Evolutionary conservation across 2,113 vertebrate genomes (phyloP).

Genomic region (Garra rufa): DNA sequence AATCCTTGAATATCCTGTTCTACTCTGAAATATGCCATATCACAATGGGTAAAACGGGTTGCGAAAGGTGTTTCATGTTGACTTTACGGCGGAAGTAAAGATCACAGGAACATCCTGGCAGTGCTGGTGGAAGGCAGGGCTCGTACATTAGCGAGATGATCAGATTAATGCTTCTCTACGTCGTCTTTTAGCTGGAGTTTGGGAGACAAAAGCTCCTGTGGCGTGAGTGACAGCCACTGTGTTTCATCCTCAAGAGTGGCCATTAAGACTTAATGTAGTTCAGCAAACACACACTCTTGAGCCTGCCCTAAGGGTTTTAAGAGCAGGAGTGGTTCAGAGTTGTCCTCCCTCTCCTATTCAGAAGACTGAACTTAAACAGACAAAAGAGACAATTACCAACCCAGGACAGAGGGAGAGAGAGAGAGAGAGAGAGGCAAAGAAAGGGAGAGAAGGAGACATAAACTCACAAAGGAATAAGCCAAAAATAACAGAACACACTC

Average conservation of each 20-base stretch:
- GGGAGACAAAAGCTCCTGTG: conserved; percentile 39
- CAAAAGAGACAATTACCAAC: conserved; percentile 55
- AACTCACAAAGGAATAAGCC: conserved; percentile 1
- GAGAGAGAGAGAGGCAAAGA: conserved; percentile 42
- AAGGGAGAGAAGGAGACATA: conserved; percentile 49
- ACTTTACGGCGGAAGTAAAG: neutral
- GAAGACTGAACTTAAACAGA: conserved; percentile 48
- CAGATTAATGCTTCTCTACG: conserved; percentile 33
- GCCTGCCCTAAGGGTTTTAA: conserved; percentile 47
- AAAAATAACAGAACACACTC: conserved; percentile 21
- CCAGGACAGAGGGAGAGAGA: conserved; percentile 51
- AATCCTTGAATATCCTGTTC: neutral
- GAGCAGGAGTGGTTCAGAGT: conserved; percentile 37
- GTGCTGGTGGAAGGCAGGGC: neutral
- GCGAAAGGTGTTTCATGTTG: neutral
- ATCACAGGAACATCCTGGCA: conserved; percentile 13
- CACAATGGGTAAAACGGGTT: neutral
- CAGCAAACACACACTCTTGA: conserved; percentile 47
- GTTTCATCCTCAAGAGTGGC: conserved; percentile 50
- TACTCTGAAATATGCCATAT: neutral
- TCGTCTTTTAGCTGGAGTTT: conserved; percentile 38
- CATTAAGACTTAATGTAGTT: conserved; percentile 52
- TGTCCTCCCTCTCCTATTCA: conserved; percentile 48
- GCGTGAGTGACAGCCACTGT: conserved; percentile 51
- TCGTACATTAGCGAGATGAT: conserved; percentile 30